These are phyloP conservation scores for Lochmaea crataegi DNA, from an alignment of 2,888 invertebrate genomes.

Conservation along the genomic window DNA sequence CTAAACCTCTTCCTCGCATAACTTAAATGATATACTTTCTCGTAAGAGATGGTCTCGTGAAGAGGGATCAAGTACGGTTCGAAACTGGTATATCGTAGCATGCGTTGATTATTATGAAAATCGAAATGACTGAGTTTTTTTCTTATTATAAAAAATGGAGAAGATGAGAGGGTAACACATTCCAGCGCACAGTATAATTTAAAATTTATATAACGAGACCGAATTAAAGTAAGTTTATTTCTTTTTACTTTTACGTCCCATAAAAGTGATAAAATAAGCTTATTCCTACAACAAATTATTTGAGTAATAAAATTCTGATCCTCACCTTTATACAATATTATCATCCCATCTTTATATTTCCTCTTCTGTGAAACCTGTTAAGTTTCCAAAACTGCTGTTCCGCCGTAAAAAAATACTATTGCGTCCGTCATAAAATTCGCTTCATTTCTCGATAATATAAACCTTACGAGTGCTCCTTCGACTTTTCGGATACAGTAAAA, in stretches of 20 bases:
- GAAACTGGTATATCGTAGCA: no score
- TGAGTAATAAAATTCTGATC: slow-evolving; percentile 1
- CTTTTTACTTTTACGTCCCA: not conserved
- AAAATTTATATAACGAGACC: not conserved
- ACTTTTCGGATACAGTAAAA: slow-evolving; percentile 18
- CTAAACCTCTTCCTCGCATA: no score
- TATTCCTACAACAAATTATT: slow-evolving; percentile 4
- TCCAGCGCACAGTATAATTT: not conserved
- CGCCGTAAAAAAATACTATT: slow-evolving; percentile 21
- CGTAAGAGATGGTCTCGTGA: no score
- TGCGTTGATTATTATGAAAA: no score
- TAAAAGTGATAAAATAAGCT: slow-evolving; percentile 5
- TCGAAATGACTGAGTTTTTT: no score
- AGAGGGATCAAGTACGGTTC: no score
- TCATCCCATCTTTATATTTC: slow-evolving; percentile 9
- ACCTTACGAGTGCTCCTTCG: slow-evolving; percentile 27
- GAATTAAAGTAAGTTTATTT: not conserved
- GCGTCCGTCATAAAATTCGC: slow-evolving; percentile 22
- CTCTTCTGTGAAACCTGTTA: slow-evolving; percentile 12
- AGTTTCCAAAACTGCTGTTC: slow-evolving; percentile 11
- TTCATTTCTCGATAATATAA: slow-evolving; percentile 35
- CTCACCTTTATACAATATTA: slow-evolving; percentile 10
- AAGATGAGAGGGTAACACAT: no score
- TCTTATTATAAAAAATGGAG: no score
- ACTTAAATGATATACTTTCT: no score